These are phyloP conservation scores for Clostera curtula DNA, from an alignment of 2,888 invertebrate genomes.

Conservation along the genomic window DNA sequence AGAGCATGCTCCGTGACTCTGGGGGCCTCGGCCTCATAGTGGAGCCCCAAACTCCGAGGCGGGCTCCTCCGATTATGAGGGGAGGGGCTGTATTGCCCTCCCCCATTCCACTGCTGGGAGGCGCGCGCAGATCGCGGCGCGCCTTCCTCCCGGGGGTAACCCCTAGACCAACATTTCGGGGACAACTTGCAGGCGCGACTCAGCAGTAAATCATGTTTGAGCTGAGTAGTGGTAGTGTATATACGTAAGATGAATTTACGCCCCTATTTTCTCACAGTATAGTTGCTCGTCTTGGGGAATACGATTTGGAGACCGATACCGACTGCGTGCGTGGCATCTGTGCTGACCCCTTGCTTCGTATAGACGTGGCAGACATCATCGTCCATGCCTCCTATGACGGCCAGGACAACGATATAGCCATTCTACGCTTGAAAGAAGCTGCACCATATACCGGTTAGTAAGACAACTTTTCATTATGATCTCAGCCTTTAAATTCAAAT, in stretches of 20 bases:
- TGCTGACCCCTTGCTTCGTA: slow-evolving; percentile 18
- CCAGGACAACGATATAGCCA: slow-evolving; percentile 34
- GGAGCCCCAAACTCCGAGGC: no score
- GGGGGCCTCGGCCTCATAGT: no score
- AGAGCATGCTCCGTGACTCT: no score
- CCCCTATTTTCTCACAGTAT: slow-evolving; percentile 19
- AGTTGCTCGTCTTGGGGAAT: slow-evolving; percentile 43
- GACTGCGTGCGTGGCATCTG: slow-evolving; percentile 34
- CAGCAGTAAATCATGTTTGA: neutral
- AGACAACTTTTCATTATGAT: no score
- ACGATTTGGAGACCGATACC: slow-evolving; percentile 27
- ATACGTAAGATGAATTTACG: slow-evolving; percentile 1
- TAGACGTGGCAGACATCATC: slow-evolving; percentile 15
- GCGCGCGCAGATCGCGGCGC: no score
- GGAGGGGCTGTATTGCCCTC: no score
- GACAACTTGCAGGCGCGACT: no score
- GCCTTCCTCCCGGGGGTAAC: no score
- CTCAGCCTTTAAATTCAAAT: no score
- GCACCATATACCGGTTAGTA: slow-evolving; percentile 37
- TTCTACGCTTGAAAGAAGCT: slow-evolving; percentile 26
- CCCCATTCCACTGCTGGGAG: no score
- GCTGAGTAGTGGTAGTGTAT: neutral
- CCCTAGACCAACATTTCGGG: no score
- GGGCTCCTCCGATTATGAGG: no score
- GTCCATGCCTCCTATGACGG: slow-evolving; percentile 27